Evolutionary conservation across 2,888 invertebrate genomes (phyloP), one percentile per base, ranked within the genome.

Genomic region (Alloplasta piceator): DNA sequence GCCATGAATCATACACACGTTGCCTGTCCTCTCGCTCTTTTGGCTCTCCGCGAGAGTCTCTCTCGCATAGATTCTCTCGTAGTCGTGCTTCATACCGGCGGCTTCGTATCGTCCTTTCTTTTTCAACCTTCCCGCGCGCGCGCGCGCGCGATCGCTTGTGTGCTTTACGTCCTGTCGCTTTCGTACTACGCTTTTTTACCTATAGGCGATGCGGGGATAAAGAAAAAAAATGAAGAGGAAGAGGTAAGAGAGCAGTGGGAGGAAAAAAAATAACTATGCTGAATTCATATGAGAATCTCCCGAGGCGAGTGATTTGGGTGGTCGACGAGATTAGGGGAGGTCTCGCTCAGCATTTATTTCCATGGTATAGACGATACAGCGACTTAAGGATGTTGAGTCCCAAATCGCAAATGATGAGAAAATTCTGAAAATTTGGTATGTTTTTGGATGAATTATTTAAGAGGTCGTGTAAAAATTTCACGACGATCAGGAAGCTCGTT

Each of bases 1-100:
- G 77, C 79, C 78, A 82, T 84, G 81, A 85, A 84, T 84, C 83
- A 83, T 81, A 78, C 16, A 10, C n/a, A n/a, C n/a, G n/a, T n/a
- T n/a, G n/a, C n/a, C n/a, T n/a, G n/a, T n/a, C n/a, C 12, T 39
- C 38, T 14, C 61, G 26, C 50, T 63, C 63, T 63, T 12, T 61
- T 52, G 72, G 64, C 60, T 60, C 71, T 48, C 58, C 46, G 46
- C 12, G 70, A 58, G 64, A 48, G 14, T 75, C 78, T 58, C 70
- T 9, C 64, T 61, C 77, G 78, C 78, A 83, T 81, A 81, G 79
- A 82, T 26, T 26, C 26, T 26, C 83, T 76, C 82, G 78, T 26
- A 26, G 61, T 76, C 78, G 75, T 83, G 76, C 82, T 76, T 83
- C 78, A 76, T 76, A 64, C 77, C 14, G 58, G 63, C 26, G 64